Base-by-base conservation (phyloP, 64 coral and sea anemone species). In the Actinia tenebrosa region DNA sequence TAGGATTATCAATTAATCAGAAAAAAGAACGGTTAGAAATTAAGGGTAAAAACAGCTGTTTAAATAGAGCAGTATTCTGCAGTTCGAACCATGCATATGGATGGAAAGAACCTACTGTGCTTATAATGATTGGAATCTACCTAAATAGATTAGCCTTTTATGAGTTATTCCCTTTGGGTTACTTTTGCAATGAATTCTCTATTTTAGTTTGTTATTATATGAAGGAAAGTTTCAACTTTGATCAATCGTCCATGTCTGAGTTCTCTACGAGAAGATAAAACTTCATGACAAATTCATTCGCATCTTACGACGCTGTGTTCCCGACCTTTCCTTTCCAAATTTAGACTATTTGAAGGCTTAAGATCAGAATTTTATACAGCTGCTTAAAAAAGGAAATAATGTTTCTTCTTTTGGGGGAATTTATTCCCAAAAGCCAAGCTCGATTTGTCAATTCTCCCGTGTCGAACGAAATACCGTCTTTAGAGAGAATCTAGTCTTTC, bases 401-500 rank as follows among this genome's bases (percentile, higher is more conserved):
- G 13, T 75, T 14, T 37, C 0, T 15, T 1, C 10, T 75, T 75
- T n/a, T 13, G 11, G 56, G 7, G 15, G 7, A 58, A 30, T 75
- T 75, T 42, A 42, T 42, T 37, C 69, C 69, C 69, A 75, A 75
- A 75, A 75, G 27, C 1, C 25, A 75, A 25, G 26, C 7, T 26
- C 4, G 26, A 75, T 2, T 26, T 88, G 42, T 94, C 93, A 94
- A 94, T 94, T 94, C 93, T 94, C 93, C 93, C 55, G 86, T 79
- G 22, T 47, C 44, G 77, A 84, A 78, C n/a, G 75, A 83, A 83
- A 85, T 11, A 4, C 50, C 27, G 89, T 85, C 87, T 92, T 97
- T 97, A 79, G 94, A 97, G 94, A 97, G 94, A 97, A 97, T 97
- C 94, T 97, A 60, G 94, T 83, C 84, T 84, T 84, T 93, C 94